Base-by-base conservation (phyloP, 2,888 invertebrate species). In the Capitulum mitella region DNA sequence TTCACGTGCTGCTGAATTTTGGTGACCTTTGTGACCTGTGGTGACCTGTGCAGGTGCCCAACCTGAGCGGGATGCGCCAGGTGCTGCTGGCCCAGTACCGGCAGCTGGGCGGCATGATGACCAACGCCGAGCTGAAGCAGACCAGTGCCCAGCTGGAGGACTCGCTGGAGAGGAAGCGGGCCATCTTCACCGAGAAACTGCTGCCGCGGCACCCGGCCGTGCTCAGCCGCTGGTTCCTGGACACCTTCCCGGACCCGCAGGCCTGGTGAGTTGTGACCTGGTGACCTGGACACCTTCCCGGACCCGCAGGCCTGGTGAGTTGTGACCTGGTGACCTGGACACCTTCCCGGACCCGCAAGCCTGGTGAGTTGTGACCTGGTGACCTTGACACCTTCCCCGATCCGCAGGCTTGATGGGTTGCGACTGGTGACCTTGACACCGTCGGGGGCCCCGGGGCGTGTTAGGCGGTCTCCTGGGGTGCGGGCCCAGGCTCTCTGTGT, bases 191-290 rank as follows among this genome's bases (percentile, higher is more conserved):
- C 58, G 88, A 90, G n/a, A 88, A 89, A 82, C 86, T 93, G 77
- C 83, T 94, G 79, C 90, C 91, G 34, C 86, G 87, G 75, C 90
- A 92, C 86, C 97, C 97, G 16, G 91, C 96, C 0, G 91, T 98
- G 22, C 92, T 98, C 84, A 91, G 92, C 29, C 93, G 96, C 84
- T 99, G 98, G 98, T 97, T 97, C 85, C 88, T 92, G 43, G 89
- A 91, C 79, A 92, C 91, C 0, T 98, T 97, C 86, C 91, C 93
- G 0, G 95, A 97, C 84, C 94, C 97, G 0, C 93, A 93, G 82
- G 91, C 92, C 83, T 96, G 93, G 93, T 92, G 85, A 85, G 83
- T 54, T 34, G 54, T 70, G 78, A 64, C 48, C 48, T 51, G 22
- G 51, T 51, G 22, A n/a, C 85, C 88, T 92, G 43, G 89, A 91